phyloP scores from a whole-genome alignment of 2,113 vertebrate genomes.

The Hippopotamus amphibius region DNA sequence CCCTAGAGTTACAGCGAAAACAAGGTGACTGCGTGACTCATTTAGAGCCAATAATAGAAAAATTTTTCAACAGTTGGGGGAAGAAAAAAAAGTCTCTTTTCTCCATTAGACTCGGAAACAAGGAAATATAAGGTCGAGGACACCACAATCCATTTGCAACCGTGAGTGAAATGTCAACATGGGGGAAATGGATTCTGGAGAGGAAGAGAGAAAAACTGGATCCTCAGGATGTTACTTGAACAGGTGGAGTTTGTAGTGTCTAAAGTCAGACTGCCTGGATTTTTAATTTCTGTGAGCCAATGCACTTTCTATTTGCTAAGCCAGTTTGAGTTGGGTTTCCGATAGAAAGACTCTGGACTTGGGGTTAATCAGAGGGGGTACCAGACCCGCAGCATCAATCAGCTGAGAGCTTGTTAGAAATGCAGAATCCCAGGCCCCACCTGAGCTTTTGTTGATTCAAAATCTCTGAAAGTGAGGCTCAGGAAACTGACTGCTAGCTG shows the following conservation, averaged over 20 bases:
- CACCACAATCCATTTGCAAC: not conserved
- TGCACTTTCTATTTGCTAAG: not conserved
- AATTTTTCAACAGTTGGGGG: not conserved
- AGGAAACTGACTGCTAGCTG: not conserved
- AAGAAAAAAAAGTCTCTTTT: not conserved
- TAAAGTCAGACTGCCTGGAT: not conserved
- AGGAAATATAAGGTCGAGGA: not conserved
- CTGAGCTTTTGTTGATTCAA: not conserved
- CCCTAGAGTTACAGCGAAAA: not conserved
- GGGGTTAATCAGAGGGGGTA: not conserved
- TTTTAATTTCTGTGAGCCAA: not conserved
- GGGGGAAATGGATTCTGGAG: not conserved
- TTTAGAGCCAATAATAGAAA: not conserved
- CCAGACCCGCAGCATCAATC: rapidly evolving
- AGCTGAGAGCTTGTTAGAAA: not conserved
- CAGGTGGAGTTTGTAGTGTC: not conserved
- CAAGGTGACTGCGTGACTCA: not conserved
- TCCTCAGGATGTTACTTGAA: not conserved
- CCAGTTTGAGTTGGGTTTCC: not conserved
- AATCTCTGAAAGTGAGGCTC: not conserved
- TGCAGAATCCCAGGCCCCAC: not conserved
- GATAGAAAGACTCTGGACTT: not conserved
- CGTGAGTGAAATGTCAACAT: not conserved
- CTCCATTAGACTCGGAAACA: not conserved
- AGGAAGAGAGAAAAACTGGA: not conserved